Evolutionary conservation across 1,140 invertebrate species (phyloP).

Genomic region (Trichonephila inaurata): DNA sequence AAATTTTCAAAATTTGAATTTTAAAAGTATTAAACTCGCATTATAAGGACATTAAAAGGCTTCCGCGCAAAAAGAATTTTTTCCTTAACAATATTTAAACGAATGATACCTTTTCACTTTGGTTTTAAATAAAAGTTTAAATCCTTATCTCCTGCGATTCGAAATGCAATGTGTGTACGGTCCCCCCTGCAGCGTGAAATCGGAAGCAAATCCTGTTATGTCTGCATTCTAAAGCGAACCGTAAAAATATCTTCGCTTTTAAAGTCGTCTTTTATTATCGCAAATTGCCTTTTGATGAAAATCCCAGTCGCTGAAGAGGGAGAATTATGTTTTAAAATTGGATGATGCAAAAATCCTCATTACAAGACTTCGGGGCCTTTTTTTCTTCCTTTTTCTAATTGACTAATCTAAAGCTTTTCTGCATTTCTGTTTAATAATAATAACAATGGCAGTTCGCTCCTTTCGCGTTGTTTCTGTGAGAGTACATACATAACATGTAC

Average conservation of each 20-base stretch:
- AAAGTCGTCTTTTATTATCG: conserved; percentile 56
- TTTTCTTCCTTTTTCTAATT: conserved; percentile 26
- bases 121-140: no score
- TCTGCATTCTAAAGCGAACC: conserved; percentile 43
- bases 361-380: not conserved
- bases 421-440: conserved; percentile 20
- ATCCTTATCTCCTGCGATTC: not conserved
- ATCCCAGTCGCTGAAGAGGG: conserved; percentile 38
- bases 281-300: conserved; percentile 65
- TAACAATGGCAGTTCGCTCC: not conserved
- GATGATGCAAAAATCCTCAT: conserved; percentile 14
- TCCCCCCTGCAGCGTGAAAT: conserved; percentile 32
- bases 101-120: no score
- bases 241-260: conserved; percentile 53
- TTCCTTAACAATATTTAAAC: no score
- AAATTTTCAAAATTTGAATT: no score
- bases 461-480: not conserved
- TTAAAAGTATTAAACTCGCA: no score
- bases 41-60: no score
- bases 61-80: no score
- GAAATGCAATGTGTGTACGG: not conserved
- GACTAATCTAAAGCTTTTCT: conserved; percentile 24
- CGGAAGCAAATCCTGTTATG: conserved; percentile 32
- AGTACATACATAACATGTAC: conserved; percentile 6
- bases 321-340: conserved; percentile 52